A percentile compares a stretch with the other conserved stretches of the same genome.
Conservation (phyloP, 2,797 vertebrate genomes). For the Diglossa cyanea region DNA sequence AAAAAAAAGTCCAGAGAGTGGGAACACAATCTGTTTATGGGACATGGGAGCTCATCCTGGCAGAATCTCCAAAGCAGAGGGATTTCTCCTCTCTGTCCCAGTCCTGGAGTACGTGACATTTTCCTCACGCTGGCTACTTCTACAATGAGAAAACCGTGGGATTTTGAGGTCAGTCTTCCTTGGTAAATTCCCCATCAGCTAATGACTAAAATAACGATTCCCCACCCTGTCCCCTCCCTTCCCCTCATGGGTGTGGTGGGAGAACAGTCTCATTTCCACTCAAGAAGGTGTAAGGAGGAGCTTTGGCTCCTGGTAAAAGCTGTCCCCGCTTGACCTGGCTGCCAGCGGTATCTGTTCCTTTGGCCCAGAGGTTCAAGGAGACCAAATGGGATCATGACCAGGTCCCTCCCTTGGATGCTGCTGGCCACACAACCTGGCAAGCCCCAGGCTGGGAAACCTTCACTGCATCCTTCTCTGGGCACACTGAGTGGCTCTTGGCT, state of each 20-base stretch:
- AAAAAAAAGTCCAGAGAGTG: not conserved
- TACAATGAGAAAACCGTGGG: not conserved
- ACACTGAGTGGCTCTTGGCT: not conserved
- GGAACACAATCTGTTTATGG: not conserved
- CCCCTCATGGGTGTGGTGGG: conserved; percentile 58
- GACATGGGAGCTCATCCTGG: not conserved
- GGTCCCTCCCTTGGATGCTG: not conserved
- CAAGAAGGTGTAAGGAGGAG: conserved; percentile 65
- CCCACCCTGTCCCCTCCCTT: conserved; percentile 65
- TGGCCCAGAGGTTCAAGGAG: not conserved
- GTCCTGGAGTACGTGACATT: conserved; percentile 15
- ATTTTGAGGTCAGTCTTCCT: conserved; percentile 42
- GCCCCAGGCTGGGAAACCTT: not conserved
- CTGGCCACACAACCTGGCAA: not conserved
- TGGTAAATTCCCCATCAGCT: conserved; percentile 50
- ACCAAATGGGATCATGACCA: not conserved
- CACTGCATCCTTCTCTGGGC: not conserved
- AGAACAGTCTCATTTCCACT: conserved; percentile 58
- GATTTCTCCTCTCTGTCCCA: conserved; percentile 14
- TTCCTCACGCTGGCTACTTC: conserved; percentile 7
- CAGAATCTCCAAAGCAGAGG: not conserved
- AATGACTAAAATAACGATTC: conserved; percentile 62
- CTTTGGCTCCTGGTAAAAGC: conserved; percentile 31
- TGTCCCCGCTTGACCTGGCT: conserved; percentile 52
- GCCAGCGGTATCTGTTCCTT: not conserved